Percentiles rank a stretch among this genome's conserved stretches.
Conservation (phyloP, 2,888 invertebrate genomes). For the Aphodius sticticus region DNA sequence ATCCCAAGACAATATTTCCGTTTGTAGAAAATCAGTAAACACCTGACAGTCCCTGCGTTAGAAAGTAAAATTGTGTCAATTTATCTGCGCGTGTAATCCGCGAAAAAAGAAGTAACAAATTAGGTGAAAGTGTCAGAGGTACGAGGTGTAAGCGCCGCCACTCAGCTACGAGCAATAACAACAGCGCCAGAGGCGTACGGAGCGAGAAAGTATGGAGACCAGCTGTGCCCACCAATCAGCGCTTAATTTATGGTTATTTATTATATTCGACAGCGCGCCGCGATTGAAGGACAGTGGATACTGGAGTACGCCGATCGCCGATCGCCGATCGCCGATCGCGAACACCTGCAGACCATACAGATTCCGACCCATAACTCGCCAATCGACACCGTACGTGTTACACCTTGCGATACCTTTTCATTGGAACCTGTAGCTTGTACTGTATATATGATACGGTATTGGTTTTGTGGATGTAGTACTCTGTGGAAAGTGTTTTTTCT, state of each 20-base stretch:
- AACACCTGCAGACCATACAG: background rate
- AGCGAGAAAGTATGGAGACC: constrained; percentile 24
- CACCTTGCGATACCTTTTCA: too few species aligned
- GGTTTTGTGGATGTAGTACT: background rate
- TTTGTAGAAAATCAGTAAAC: background rate
- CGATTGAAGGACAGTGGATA: constrained; percentile 11
- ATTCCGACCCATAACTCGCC: too few species aligned
- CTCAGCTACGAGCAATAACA: background rate
- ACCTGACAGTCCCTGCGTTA: background rate
- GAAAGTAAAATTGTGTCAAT: constrained; percentile 21
- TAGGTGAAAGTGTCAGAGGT: constrained; percentile 24
- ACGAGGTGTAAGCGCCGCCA: constrained; percentile 14
- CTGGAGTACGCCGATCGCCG: background rate
- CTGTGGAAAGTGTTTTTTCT: background rate
- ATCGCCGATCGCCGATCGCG: too few species aligned
- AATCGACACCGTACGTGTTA: too few species aligned
- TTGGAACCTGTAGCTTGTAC: too few species aligned
- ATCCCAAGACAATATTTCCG: background rate
- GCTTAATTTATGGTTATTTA: constrained; percentile 22
- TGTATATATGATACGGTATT: background rate
- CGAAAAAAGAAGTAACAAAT: constrained; percentile 20
- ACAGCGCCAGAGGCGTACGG: background rate
- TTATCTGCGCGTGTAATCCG: background rate
- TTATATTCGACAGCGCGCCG: background rate
- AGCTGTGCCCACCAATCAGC: constrained; percentile 7